Percentiles rank a stretch among this genome's conserved stretches.
These are phyloP conservation scores for Mylabris phalerata DNA, from an alignment of 1,140 invertebrate genomes.

Conservation along the genomic window DNA sequence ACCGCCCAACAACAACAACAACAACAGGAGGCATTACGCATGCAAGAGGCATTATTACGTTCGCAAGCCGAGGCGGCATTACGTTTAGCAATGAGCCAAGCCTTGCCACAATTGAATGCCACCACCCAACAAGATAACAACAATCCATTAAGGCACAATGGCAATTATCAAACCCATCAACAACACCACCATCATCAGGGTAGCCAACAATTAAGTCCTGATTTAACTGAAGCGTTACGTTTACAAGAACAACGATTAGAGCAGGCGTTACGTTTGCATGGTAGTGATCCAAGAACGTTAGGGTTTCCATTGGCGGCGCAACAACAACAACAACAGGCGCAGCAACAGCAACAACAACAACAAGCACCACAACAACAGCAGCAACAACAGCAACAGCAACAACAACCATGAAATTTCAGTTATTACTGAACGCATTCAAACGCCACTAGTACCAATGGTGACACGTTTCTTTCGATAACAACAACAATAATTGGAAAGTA, in stretches of 20 bases:
- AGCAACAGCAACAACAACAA: conserved; percentile 47
- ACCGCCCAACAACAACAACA: conserved; percentile 57
- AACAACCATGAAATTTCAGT: conserved; percentile 55
- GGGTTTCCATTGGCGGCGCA: conserved; percentile 53
- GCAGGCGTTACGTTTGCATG: conserved; percentile 71
- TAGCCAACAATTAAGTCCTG: conserved; percentile 50
- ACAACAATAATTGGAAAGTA: neutral
- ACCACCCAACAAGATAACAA: conserved; percentile 35
- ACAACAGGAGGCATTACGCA: conserved; percentile 66
- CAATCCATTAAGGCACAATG: conserved; percentile 39
- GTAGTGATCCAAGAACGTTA: conserved; percentile 55
- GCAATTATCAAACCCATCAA: conserved; percentile 23
- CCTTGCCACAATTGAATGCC: conserved; percentile 46
- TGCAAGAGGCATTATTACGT: conserved; percentile 64
- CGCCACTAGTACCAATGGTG: neutral
- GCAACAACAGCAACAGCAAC: conserved; percentile 19
- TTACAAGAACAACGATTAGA: conserved; percentile 74
- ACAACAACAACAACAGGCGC: conserved; percentile 46
- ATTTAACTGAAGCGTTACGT: conserved; percentile 62
- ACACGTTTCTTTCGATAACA: neutral
- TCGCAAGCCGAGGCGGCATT: conserved; percentile 77
- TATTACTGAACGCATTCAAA: conserved; percentile 46
- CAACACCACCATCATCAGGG: conserved; percentile 47
- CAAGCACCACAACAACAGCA: conserved; percentile 12
- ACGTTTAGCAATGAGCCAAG: conserved; percentile 62